These are phyloP conservation scores for Xyliphius kryptos DNA, from an alignment of 2,113 vertebrate species.

Conservation along the genomic window DNA sequence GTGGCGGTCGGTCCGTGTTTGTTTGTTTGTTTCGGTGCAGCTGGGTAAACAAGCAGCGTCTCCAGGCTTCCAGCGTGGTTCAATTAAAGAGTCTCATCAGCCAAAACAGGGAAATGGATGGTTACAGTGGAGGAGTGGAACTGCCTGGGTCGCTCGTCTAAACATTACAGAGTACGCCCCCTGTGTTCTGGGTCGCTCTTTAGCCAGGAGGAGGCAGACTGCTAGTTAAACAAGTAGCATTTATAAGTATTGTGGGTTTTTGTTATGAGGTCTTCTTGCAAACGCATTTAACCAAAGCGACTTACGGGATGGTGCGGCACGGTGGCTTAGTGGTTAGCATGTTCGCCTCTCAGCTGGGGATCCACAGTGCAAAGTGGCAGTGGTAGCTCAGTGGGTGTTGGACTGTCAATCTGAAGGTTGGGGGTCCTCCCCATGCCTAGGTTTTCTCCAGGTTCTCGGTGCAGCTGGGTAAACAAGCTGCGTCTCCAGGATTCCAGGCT, in stretches of 20 bases:
- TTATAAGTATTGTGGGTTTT: too few species aligned
- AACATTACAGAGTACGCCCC: conserved; percentile 28
- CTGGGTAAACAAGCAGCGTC: conserved; percentile 67
- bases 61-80: conserved; percentile 53
- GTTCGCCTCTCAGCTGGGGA: too few species aligned
- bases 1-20: conserved; percentile 47
- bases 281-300: too few species aligned
- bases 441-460: too few species aligned
- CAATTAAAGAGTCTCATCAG: conserved; percentile 73
- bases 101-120: conserved; percentile 72
- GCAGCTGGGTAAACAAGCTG: conserved; percentile 67
- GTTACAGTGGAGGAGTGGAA: conserved; percentile 56
- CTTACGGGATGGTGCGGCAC: too few species aligned
- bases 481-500: conserved; percentile 56
- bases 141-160: conserved; percentile 36
- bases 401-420: too few species aligned
- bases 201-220: neutral
- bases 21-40: conserved; percentile 53
- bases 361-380: too few species aligned
- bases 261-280: too few species aligned
- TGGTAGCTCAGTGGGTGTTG: too few species aligned
- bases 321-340: too few species aligned
- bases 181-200: conserved; percentile 13
- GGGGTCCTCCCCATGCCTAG: too few species aligned
- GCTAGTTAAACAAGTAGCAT: too few species aligned